Evolutionary conservation across 1,140 invertebrate species (phyloP).

Genomic region (Microplitis demolitor): DNA sequence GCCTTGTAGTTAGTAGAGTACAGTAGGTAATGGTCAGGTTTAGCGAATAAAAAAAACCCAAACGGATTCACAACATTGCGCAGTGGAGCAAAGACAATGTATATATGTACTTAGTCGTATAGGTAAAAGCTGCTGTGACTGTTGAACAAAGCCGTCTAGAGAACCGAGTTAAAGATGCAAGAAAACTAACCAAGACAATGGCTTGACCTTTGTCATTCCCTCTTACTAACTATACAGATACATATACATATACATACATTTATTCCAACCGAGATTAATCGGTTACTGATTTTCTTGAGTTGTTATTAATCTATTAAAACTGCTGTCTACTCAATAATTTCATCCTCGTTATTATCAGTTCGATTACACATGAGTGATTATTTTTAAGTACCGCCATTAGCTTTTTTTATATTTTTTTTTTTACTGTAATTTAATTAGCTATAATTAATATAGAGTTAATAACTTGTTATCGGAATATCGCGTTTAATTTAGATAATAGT

Average conservation of each 20-base stretch:
- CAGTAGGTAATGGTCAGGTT: constrained; percentile 4
- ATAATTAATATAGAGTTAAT: too few relatives aligned
- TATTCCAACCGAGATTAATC: background rate
- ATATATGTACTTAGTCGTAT: background rate
- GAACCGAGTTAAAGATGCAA: background rate
- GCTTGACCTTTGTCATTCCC: constrained; percentile 4
- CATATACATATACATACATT: background rate
- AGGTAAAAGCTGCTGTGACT: background rate
- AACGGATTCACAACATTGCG: background rate
- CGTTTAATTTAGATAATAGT: background rate
- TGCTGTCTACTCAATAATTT: too few relatives aligned
- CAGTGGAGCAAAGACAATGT: background rate
- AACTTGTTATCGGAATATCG: too few relatives aligned
- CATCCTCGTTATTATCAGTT: too few relatives aligned
- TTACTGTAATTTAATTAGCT: too few relatives aligned
- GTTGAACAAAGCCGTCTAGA: constrained; percentile 12
- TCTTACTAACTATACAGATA: background rate
- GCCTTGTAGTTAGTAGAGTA: background rate
- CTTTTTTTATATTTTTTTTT: too few relatives aligned
- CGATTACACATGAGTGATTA: too few relatives aligned
- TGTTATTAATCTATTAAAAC: too few relatives aligned
- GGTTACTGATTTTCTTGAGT: too few relatives aligned
- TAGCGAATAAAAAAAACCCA: constrained; percentile 1
- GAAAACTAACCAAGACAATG: constrained; percentile 7
- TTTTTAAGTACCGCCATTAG: too few relatives aligned